These are phyloP conservation scores for Pemphigus obesinymphae DNA, from an alignment of 1,140 invertebrate species.

Conservation along the genomic window DNA sequence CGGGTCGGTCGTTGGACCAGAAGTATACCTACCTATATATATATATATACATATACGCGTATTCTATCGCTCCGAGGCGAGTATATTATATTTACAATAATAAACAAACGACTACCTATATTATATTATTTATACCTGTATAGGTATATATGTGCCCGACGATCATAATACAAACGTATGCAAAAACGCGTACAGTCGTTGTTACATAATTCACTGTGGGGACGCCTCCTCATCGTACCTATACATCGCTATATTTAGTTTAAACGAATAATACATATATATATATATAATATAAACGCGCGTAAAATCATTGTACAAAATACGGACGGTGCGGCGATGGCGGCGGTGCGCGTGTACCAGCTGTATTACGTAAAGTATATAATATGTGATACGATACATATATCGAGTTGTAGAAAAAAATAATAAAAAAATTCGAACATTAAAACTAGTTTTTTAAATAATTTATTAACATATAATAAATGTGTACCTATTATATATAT, in stretches of 20 bases:
- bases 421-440: no score
- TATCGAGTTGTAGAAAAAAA: no score
- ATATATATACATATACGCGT: no score
- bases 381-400: no score
- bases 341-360: no score
- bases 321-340: no score
- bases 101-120: slow-evolving; percentile 1
- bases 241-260: background rate
- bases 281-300: background rate
- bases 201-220: background rate
- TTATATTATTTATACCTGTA: no score
- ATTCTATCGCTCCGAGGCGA: background rate
- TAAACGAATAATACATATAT: background rate
- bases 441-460: no score
- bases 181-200: background rate
- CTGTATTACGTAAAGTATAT: background rate
- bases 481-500: no score
- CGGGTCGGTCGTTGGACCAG: background rate
- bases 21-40: no score
- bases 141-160: background rate
- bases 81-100: slow-evolving; percentile 13
- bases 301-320: background rate
- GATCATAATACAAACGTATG: background rate
- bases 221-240: background rate
- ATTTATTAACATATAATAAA: no score